Percentiles rank a stretch among this genome's conserved stretches.
Conservation (phyloP, 30 jellyfish, hydroid and myxozoan genomes). For the Pelagia noctiluca region DNA sequence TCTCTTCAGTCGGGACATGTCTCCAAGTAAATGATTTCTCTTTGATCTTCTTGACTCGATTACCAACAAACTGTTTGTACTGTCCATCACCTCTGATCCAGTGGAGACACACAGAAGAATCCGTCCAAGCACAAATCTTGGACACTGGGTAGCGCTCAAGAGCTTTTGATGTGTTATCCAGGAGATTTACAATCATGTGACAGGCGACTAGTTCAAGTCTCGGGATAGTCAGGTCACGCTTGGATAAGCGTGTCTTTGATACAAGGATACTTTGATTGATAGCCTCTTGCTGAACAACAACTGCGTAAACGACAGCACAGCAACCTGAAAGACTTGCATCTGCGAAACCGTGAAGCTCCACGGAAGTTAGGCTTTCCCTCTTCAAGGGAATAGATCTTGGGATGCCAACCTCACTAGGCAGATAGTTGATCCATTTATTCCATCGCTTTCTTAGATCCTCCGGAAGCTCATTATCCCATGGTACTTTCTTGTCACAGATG, state of each 20-base stretch:
- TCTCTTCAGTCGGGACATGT: slow-evolving; percentile 46
- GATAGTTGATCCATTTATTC: slow-evolving; percentile 30
- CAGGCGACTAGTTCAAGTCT: slow-evolving; percentile 77
- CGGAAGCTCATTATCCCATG: slow-evolving; percentile 68
- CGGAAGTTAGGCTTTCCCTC: slow-evolving; percentile 9
- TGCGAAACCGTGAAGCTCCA: slow-evolving; percentile 76
- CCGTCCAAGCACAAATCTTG: slow-evolving; percentile 21
- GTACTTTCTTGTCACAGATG: slow-evolving; percentile 60
- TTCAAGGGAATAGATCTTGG: slow-evolving; percentile 61
- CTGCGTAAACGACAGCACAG: slow-evolving; percentile 64
- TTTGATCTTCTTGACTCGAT: slow-evolving; percentile 55
- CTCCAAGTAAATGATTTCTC: slow-evolving; percentile 58
- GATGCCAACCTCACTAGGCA: slow-evolving; percentile 41
- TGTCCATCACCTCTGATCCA: slow-evolving; percentile 56
- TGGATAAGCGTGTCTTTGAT: slow-evolving; percentile 67
- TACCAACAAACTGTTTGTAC: slow-evolving; percentile 68
- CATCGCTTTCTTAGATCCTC: slow-evolving; percentile 43
- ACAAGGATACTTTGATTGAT: slow-evolving; percentile 43
- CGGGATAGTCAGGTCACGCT: slow-evolving; percentile 75
- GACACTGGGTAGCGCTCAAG: slow-evolving; percentile 18
- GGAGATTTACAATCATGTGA: slow-evolving; percentile 63
- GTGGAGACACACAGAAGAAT: slow-evolving; percentile 52
- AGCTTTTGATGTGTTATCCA: slow-evolving; percentile 50
- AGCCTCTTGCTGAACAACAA: slow-evolving; percentile 53
- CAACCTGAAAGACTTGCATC: slow-evolving; percentile 79